Percentiles rank a stretch among this genome's conserved stretches.
phyloP scores from a whole-genome alignment of 1,140 invertebrate species.

The Drosophila mayri region DNA sequence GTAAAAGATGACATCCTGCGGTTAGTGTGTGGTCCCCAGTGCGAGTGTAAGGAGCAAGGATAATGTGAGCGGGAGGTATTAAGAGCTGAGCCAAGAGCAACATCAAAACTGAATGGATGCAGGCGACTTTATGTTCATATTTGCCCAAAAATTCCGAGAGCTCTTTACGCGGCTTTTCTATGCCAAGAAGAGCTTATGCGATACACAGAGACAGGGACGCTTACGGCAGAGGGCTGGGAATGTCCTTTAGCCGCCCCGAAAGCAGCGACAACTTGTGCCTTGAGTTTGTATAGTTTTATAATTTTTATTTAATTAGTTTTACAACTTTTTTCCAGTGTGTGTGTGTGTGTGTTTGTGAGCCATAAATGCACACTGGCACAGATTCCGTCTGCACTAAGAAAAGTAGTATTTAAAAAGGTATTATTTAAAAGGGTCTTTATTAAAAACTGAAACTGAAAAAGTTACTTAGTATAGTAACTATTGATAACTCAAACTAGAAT shows the following conservation, averaged over 20 bases:
- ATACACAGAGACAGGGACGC: slow-evolving; percentile 24
- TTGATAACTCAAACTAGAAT: neutral
- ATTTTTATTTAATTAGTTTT: slow-evolving; percentile 84
- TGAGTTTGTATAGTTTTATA: slow-evolving; percentile 80
- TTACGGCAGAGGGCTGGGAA: slow-evolving; percentile 32
- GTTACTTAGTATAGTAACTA: neutral
- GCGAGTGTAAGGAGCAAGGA: slow-evolving; percentile 1
- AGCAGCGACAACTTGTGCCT: slow-evolving; percentile 62
- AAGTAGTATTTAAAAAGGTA: neutral
- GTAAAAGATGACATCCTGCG: slow-evolving; percentile 65
- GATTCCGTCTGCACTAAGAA: slow-evolving; percentile 9
- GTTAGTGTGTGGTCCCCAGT: slow-evolving; percentile 32
- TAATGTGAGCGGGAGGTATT: slow-evolving; percentile 21
- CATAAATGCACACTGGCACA: slow-evolving; percentile 55
- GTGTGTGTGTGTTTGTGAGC: slow-evolving; percentile 32
- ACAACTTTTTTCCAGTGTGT: slow-evolving; percentile 73
- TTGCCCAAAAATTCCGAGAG: slow-evolving; percentile 70
- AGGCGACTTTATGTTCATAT: slow-evolving; percentile 71
- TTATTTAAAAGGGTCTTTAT: no score
- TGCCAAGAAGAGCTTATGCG: slow-evolving; percentile 54
- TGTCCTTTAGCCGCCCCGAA: slow-evolving; percentile 59
- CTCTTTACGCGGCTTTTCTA: slow-evolving; percentile 63
- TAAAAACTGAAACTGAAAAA: neutral
- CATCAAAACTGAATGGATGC: slow-evolving; percentile 61
- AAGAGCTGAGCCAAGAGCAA: slow-evolving; percentile 56